Conservation (phyloP, 1,140 invertebrate species). For the Drosophila ananassae region DNA sequence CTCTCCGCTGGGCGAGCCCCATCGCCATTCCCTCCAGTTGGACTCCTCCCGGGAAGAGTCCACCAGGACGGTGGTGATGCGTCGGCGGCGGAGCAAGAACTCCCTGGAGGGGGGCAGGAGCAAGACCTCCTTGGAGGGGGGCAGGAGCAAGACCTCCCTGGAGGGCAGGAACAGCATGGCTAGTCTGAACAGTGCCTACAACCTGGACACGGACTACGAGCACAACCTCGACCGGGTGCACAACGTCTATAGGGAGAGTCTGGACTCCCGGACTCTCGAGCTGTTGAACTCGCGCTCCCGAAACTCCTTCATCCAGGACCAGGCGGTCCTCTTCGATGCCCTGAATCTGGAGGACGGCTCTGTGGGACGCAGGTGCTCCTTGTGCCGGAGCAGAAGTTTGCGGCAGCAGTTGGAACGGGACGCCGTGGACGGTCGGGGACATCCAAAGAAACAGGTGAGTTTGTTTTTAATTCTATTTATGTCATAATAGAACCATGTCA, state of each 20-base stretch:
- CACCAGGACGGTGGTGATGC: constrained; percentile 37
- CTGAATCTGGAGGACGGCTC: constrained; percentile 72
- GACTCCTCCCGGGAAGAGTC: constrained; percentile 32
- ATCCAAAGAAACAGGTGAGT: constrained; percentile 65
- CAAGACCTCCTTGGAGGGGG: constrained; percentile 41
- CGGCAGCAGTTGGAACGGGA: constrained; percentile 55
- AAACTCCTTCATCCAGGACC: constrained; percentile 72
- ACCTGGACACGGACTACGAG: constrained; percentile 71
- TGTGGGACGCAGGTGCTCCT: constrained; percentile 27
- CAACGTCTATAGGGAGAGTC: constrained; percentile 78
- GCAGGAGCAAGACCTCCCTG: constrained; percentile 49
- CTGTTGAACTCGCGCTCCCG: constrained; percentile 71
- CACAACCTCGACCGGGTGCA: constrained; percentile 75
- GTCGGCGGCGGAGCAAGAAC: constrained; percentile 15
- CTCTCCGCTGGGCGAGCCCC: constrained; percentile 30
- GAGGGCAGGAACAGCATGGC: constrained; percentile 45
- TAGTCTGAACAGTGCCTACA: constrained; percentile 57
- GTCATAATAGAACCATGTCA: too few species aligned
- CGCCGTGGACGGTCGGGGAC: constrained; percentile 61
- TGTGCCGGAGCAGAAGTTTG: constrained; percentile 55
- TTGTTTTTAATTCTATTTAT: not conserved
- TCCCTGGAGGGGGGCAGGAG: constrained; percentile 56
- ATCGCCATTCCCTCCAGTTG: constrained; percentile 20
- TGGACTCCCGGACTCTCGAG: constrained; percentile 77
- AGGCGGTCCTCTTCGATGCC: constrained; percentile 60